Conservation (phyloP, 2,113 vertebrate genomes). For the Cathartes aura region DNA sequence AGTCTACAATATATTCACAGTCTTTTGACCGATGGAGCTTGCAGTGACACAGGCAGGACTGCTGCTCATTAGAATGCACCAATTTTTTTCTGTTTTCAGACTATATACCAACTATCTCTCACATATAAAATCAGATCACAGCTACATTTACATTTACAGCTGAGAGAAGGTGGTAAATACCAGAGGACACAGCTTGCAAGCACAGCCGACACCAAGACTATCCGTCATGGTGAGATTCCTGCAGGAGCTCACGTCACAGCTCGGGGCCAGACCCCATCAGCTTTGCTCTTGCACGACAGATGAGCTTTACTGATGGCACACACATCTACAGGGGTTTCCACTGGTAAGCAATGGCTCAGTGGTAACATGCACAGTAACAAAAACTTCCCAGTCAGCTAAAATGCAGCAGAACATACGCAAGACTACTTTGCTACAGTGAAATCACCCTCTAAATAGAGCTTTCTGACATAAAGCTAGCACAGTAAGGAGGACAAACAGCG, state of each 20-base stretch:
- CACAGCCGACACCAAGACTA: not conserved
- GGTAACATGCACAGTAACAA: rapidly evolving
- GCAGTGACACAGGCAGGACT: not conserved
- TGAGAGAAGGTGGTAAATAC: not conserved
- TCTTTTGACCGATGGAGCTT: not conserved
- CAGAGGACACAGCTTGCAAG: not conserved
- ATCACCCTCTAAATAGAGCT: not conserved
- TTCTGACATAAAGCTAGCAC: not conserved
- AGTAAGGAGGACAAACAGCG: not conserved
- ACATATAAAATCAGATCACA: not conserved
- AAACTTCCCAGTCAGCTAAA: not conserved
- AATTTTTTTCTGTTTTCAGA: not conserved
- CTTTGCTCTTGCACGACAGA: not conserved
- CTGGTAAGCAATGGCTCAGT: not conserved
- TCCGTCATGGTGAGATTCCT: rapidly evolving
- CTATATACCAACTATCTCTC: not conserved
- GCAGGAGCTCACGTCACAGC: not conserved
- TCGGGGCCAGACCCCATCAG: rapidly evolving
- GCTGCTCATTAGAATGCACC: not conserved
- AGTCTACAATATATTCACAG: not conserved
- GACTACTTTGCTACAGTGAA: not conserved
- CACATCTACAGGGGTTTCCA: not conserved
- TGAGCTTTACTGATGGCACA: not conserved
- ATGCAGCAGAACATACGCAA: not conserved
- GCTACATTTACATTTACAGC: not conserved